Base-by-base conservation (phyloP, 2,888 invertebrate species). In the Acheta domesticus region DNA sequence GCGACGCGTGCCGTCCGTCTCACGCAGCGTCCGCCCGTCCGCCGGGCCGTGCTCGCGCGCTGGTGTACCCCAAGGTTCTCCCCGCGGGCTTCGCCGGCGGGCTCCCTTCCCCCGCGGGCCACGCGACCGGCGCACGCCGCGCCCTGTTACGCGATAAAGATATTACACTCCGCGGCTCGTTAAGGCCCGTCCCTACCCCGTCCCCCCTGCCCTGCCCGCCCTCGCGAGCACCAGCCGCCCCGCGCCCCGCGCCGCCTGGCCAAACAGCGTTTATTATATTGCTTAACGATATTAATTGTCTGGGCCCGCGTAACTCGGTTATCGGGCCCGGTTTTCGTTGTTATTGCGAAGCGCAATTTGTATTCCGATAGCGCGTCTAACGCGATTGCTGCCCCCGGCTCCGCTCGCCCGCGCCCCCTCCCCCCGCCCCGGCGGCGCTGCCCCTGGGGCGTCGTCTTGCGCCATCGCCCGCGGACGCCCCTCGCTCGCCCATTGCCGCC, bases 61-160 rank as follows among this genome's bases (percentile, higher is more conserved):
- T 3, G 62, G 16, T 5, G 62, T n/a, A 16, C 16, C 62, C 16
- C 16, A 36, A 36, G 14, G 16, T n/a, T 4, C 16, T n/a, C 3
- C 62, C 16, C 62, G n/a, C 4, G 62, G 62, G 16, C 62, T n/a
- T 19, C 78, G 49, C 74, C 62, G 62, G 62, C 62, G 62, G 16
- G 36, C 36, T 62, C 62, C 1, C 14, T n/a, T 2, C 62, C 4
- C 62, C 62, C 62, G n/a, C 16, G 62, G 62, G 62, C 62, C 62
- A 62, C 78, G 49, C 74, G 48, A 74, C 21, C n/a, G 77, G 36
- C 16, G 19, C 75, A 50, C 76, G n/a, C 48, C 73, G 62, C 80
- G n/a, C 76, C 74, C 78, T 19, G 79, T 80, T 80, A 80, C 81
- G 49, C 78, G 80, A 80, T 81, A 80, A 81, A 79, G 79, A 79